Base-by-base conservation (phyloP, 2,797 vertebrate species). In the Acipenser oxyrinchus region DNA sequence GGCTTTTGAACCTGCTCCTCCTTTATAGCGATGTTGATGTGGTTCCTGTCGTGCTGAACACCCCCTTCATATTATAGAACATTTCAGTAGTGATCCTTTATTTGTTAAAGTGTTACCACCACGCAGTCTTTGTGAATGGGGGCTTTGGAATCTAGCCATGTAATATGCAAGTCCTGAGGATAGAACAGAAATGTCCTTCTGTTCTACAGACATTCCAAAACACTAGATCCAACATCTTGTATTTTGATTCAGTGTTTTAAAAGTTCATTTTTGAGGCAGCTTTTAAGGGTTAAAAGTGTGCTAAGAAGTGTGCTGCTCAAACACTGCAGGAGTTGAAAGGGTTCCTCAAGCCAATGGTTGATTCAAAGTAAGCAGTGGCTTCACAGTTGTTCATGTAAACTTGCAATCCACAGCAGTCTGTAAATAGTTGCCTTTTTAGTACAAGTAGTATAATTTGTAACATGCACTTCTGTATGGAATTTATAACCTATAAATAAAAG, bases 91-190 rank as follows among this genome's bases (percentile, higher is more conserved):
- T 37, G 23, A 37, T 37, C 23, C 23, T 37, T 37, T 37, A 37
- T 48, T 9, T 6, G 18, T 37, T 62, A 37, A 8, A 62, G 60
- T 48, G 18, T n/a, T 48, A 62, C 60, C 60, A 48, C 60, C 10
- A 58, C 1, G 8, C 13, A 37, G 2, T 62, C 75, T 78, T 76
- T 72, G 78, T 70, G 80, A 81, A 78, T 12, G 23, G 84, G 79
- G 81, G 80, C 80, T 60, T 75, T 81, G 81, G 79, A 81, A 82
- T 77, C 76, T 82, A 87, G 83, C 88, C 84, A 85, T 87, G 82
- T 82, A 81, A 83, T 73, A 79, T 77, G 84, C 86, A 84, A 80
- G 84, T 86, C 88, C 88, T 91, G 88, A 90, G 89, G 88, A 79
- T 82, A 80, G 83, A 83, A 83, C 75, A 79, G 69, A 85, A 81